Base-by-base conservation (phyloP, 2,888 invertebrate species). In the Atrina japonica region DNA sequence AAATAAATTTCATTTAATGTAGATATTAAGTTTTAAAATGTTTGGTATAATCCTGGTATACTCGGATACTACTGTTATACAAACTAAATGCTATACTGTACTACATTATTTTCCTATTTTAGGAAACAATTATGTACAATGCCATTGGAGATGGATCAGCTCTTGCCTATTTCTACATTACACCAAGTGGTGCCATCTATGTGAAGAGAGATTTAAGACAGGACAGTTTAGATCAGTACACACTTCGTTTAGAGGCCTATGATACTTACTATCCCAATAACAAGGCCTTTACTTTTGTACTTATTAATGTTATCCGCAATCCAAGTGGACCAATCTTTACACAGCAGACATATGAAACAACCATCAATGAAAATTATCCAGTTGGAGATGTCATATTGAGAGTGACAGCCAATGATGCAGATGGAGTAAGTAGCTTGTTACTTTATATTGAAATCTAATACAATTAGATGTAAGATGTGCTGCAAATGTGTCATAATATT, bases 271-370 rank as follows among this genome's bases (percentile, higher is more conserved):
- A 87, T 72, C 86, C 86, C 7, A 69, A 69, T 58, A 85, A 86
- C 64, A 55, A 52, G 16, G 87, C 81, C 1, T 76, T 73, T 0
- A 69, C 82, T 25, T 78, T 66, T 7, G 85, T 86, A 0, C 70
- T 68, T 3, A 81, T 89, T 67, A 79, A 68, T 18, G 85, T 88
- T 9, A 76, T 78, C 7, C 77, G 88, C 7, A 89, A 89, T 68
- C 85, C 86, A 9, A 84, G 77, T 69, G 70, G 94, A 0, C 98
- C 98, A 0, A 94, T 94, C 64, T 98, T 98, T 49, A 66, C 41
- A 16, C 41, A 58, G 21, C 59, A 69, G 16, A 66, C 25, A 14
- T 83, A 82, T 56, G n/a, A 53, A 14, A 66, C 61, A 16, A 80
- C 77, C 0, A 73, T 84, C 43, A 73, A 75, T 53, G 84, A 85